Evolutionary conservation across 1,140 invertebrate species (phyloP).

Genomic region (Acromyrmex heyeri): DNA sequence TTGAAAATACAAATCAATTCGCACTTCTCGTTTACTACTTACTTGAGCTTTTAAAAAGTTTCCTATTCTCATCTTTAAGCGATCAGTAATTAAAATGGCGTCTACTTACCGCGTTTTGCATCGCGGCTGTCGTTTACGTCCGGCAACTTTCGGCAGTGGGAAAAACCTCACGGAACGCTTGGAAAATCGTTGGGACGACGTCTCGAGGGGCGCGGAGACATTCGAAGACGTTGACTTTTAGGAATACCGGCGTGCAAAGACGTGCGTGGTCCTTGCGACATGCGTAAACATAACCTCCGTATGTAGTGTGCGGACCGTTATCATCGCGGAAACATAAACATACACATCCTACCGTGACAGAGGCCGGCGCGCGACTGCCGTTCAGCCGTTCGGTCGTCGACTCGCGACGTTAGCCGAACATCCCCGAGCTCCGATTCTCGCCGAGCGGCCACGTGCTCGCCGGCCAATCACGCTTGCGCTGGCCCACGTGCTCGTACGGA

Average conservation of each 20-base stretch:
- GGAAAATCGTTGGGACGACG: not conserved
- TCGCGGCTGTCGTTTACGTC: not conserved
- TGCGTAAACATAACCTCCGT: constrained; percentile 78
- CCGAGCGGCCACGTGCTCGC: constrained; percentile 70
- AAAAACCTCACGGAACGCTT: not conserved
- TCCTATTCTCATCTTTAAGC: not conserved
- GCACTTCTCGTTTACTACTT: not conserved
- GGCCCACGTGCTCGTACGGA: constrained; percentile 63
- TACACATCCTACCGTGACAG: constrained; percentile 82
- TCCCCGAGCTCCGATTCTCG: constrained; percentile 48
- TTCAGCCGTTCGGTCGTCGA: constrained; percentile 67
- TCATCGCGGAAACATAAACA: constrained; percentile 75
- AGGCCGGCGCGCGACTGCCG: constrained; percentile 86
- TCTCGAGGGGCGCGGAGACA: constrained; percentile 11
- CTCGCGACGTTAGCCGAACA: constrained; percentile 65
- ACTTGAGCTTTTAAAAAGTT: not conserved
- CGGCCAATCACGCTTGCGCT: constrained; percentile 1
- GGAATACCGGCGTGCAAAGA: constrained; percentile 22
- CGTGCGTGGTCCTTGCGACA: constrained; percentile 54
- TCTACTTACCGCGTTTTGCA: constrained; percentile 6
- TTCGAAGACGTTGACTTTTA: not conserved
- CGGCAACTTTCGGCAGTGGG: not conserved
- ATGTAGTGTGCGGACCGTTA: constrained; percentile 56
- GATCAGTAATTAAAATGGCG: not conserved
- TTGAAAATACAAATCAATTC: not conserved